Percentiles rank a stretch among this genome's conserved stretches.
Conservation (phyloP, 35 echinoderm and acorn worm genomes). For the Apostichopus californicus region DNA sequence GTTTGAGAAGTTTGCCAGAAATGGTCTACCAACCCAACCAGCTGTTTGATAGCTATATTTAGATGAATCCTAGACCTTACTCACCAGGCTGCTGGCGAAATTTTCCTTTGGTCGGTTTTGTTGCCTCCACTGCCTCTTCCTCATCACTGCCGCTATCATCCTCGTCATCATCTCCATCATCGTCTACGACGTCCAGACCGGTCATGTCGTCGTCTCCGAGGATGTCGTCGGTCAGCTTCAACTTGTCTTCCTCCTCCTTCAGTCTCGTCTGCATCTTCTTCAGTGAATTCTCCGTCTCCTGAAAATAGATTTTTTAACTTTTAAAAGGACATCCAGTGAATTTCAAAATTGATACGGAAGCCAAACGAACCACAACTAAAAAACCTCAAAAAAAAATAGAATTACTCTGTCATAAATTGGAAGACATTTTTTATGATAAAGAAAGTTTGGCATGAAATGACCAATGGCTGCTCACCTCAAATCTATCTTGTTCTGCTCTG, state of each 20-base stretch:
- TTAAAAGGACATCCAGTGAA: too few species aligned
- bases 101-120: constrained; percentile 42
- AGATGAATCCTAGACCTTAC: neutral
- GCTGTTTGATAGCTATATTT: too few species aligned
- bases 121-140: constrained; percentile 57
- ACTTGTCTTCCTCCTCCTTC: constrained; percentile 78
- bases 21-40: too few species aligned
- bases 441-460: neutral
- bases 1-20: too few species aligned
- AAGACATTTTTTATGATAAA: neutral
- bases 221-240: constrained; percentile 76
- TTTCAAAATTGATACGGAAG: too few species aligned
- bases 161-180: constrained; percentile 79
- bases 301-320: neutral
- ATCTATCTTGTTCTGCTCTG: constrained; percentile 93
- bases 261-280: constrained; percentile 90
- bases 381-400: neutral
- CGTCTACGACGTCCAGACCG: constrained; percentile 67
- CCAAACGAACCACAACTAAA: neutral
- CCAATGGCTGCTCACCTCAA: constrained; percentile 72
- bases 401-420: too few species aligned
- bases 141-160: constrained; percentile 72
- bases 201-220: constrained; percentile 76
- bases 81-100: constrained; percentile 48
- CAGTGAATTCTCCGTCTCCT: constrained; percentile 91